These are phyloP conservation scores for Phodopus roborovskii DNA, from an alignment of 2,113 vertebrate genomes.

Conservation along the genomic window DNA sequence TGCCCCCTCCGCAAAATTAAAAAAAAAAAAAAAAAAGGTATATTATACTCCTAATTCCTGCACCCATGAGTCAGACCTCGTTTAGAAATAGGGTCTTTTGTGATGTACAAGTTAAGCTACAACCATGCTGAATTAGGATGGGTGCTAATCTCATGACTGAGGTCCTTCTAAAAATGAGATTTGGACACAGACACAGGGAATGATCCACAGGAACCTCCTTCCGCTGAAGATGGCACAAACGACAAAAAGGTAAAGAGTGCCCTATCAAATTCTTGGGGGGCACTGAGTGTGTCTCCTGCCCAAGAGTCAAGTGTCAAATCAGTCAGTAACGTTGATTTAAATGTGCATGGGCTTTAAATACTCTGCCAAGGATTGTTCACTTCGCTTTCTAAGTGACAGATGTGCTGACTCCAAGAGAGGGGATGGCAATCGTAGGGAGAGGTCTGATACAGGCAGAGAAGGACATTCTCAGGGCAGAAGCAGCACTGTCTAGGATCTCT, in stretches of 20 bases:
- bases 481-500: fast-evolving
- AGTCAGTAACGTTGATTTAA: neutral
- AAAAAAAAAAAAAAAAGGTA: neutral
- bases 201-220: neutral
- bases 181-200: neutral
- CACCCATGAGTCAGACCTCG: neutral
- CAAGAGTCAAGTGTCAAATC: neutral
- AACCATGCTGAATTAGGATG: neutral
- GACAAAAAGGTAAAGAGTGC: neutral
- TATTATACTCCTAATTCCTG: neutral
- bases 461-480: neutral
- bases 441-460: neutral
- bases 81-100: neutral
- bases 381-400: neutral
- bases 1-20: too few species aligned
- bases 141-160: neutral
- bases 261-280: neutral
- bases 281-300: neutral
- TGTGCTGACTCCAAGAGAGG: neutral
- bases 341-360: too few species aligned
- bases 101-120: neutral
- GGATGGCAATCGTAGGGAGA: neutral
- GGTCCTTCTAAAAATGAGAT: neutral
- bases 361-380: neutral
- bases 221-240: neutral